Base-by-base conservation (phyloP, 2,797 vertebrate genomes). In the Caiman crocodilus region DNA sequence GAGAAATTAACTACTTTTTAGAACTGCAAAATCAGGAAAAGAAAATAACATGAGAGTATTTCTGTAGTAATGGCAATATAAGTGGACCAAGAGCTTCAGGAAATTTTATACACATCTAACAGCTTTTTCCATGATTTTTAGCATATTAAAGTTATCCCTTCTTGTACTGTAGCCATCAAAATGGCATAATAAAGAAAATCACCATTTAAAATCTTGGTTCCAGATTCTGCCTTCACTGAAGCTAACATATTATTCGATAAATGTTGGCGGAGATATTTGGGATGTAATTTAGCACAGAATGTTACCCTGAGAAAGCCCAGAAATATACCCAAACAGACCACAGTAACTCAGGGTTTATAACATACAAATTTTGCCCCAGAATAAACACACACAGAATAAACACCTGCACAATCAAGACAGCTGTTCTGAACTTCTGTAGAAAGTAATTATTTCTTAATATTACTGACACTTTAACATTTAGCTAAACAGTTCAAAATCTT, bases 61-160 rank as follows among this genome's bases (percentile, higher is more conserved):
- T 73, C 42, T 4, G 85, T 89, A 2, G 81, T 74, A 77, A 64
- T 23, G 1, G 74, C 1, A 67, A 64, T 63, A 17, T 5, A 64
- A 8, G 83, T 20, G 42, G 0, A 42, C 7, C 1, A 0, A 3
- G 65, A 71, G 65, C 6, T 6, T 5, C 5, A 0, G 63, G 28
- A 12, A 4, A 8, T 1, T 1, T 18, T 4, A 0, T 35, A 2
- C 3, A 76, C 79, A 1, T 16, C 59, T 0, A 12, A 59, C 6
- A 1, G 67, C 1, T 20, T 80, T 32, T 25, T 1, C 11, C 50
- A 0, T 0, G 58, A 14, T 50, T 5, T 73, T 73, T 25, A 73
- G 35, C 69, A 50, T 23, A 50, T 73, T 10, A 0, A 28, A 11
- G 59, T 0, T 23, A 14, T 4, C 9, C 8, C 12, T 75, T 28